Evolutionary conservation across 23 tunicate species (phyloP), one percentile per base, ranked within the genome.

Genomic region (Phallusia fumigata): DNA sequence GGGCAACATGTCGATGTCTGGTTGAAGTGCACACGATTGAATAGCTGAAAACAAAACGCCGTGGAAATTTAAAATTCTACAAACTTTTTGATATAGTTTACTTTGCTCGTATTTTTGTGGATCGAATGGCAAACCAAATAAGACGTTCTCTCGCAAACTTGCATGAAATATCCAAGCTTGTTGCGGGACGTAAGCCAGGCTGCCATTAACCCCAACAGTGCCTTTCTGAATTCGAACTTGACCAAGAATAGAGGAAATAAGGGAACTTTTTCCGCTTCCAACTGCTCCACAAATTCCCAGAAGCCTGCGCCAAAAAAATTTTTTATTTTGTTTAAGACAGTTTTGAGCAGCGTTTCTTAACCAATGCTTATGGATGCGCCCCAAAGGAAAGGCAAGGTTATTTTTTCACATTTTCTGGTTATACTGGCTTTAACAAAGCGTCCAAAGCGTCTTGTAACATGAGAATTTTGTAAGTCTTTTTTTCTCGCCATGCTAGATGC

Each of bases 1-100:
- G 34, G 97, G 97, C 65, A 97, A 73, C 73, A 97, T 83, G n/a
- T 88, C 91, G 52, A 97, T 83, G 80, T 97, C 99, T 0, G 95
- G 50, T 32, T 45, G 30, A 49, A 97, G 73, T 31, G 98, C 89
- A 73, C 98, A 94, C 26, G 86, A 85, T 45, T 65, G 81, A 33
- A 85, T 87, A 40, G 88, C 97, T 92, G 84, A 65, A 49, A 53
- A 6, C 13, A 40, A 5, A 40, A 3, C 10, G 10, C 47, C 8
- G 10, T 40, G 8, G 10, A 10, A 40, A 40, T 40, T 3, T 40
- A 3, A n/a, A n/a, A n/a, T n/a, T n/a, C n/a, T n/a, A n/a, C n/a
- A n/a, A n/a, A n/a, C n/a, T n/a, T n/a, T 40, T 5, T 40, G 8
- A 58, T 24, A 75, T 26, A 33, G 5, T 19, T 65, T 80, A 85